phyloP scores from a whole-genome alignment of 2,888 invertebrate genomes.

The Tetramorium bicarinatum region DNA sequence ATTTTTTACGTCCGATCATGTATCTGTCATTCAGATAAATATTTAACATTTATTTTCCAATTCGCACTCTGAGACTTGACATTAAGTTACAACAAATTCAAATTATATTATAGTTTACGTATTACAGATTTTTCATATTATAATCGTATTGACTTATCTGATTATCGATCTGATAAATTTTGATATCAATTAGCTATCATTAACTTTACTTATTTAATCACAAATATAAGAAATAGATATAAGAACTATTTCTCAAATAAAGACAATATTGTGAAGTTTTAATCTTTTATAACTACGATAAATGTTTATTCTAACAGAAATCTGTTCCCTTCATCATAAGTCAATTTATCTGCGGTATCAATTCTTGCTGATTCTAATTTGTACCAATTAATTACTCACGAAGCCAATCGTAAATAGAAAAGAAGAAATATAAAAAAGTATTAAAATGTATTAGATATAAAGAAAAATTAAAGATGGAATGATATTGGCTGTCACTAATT shows the following conservation, averaged over 20 bases:
- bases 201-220: not conserved
- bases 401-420: not conserved
- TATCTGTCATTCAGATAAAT: not conserved
- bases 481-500: not conserved
- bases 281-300: not conserved
- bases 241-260: not conserved
- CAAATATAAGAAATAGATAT: not conserved
- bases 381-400: not conserved
- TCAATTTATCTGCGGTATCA: not conserved
- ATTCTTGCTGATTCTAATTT: not conserved
- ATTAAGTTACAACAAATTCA: not conserved
- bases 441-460: not conserved
- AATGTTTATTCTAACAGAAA: not conserved
- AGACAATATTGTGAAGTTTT: not conserved
- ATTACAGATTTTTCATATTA: not conserved
- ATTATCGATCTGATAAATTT: not conserved
- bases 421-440: not conserved
- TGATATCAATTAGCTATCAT: not conserved
- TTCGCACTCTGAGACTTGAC: not conserved
- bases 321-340: not conserved
- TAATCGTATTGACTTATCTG: not conserved
- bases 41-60: not conserved
- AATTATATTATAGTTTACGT: not conserved
- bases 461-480: not conserved
- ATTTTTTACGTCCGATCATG: not conserved